Conservation (phyloP, 1,140 invertebrate species). For the Druon quercuslanigerum region DNA sequence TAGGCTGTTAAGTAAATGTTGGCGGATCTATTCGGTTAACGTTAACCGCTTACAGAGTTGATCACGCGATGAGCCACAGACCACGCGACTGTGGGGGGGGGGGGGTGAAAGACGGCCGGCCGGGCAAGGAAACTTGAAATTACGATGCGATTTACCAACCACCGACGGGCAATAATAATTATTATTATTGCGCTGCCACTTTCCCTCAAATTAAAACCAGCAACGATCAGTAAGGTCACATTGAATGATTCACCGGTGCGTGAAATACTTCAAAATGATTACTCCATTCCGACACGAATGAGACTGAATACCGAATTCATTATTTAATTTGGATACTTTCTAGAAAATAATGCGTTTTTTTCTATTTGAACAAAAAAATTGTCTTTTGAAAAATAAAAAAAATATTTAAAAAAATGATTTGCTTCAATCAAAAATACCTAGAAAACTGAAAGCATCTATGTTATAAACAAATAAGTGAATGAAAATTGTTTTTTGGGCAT, state of each 20-base stretch:
- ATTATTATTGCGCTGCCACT: conserved; percentile 20
- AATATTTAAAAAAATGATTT: too few species aligned
- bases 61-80: conserved; percentile 58
- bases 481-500: too few species aligned
- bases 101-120: conserved; percentile 14
- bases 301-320: background rate
- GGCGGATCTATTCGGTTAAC: conserved; percentile 62
- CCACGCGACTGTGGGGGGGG: conserved; percentile 43
- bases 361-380: too few species aligned
- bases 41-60: conserved; percentile 60
- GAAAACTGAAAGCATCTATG: too few species aligned
- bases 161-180: conserved; percentile 6
- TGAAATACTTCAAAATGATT: conserved; percentile 16
- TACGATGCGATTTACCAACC: conserved; percentile 25
- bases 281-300: conserved; percentile 6
- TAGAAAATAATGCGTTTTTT: too few species aligned
- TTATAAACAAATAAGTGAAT: too few species aligned
- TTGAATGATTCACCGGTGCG: conserved; percentile 16
- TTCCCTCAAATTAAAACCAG: conserved; percentile 26
- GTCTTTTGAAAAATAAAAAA: too few species aligned
- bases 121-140: conserved; percentile 19
- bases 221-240: conserved; percentile 25
- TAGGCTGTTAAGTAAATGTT: conserved; percentile 59
- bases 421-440: too few species aligned
- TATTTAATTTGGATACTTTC: too few species aligned